Conservation (phyloP, 2,113 vertebrate species). For the Neopipo cinnamomea region DNA sequence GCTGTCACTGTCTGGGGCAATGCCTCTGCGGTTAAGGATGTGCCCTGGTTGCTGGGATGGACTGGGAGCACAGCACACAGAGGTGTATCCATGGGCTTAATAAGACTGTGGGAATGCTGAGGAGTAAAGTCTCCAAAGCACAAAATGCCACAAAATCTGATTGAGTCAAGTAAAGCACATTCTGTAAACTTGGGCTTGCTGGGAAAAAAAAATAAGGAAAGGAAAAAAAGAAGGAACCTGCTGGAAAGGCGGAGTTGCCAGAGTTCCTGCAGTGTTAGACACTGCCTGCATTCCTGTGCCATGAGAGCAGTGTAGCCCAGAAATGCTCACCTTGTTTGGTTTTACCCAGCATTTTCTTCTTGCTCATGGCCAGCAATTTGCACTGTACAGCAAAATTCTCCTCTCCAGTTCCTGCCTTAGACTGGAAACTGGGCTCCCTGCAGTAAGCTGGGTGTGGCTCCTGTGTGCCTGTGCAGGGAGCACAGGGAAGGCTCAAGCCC, state of each 20-base stretch:
- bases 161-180: neutral
- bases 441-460: neutral
- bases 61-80: neutral
- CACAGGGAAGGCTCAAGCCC: neutral
- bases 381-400: neutral
- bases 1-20: neutral
- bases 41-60: neutral
- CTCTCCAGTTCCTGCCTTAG: neutral
- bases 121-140: neutral
- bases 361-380: neutral
- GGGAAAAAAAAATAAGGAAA: too few species aligned
- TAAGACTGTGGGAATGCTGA: neutral
- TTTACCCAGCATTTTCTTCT: neutral
- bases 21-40: neutral
- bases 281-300: neutral
- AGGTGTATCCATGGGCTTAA: neutral
- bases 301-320: neutral
- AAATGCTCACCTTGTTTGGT: neutral
- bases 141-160: neutral
- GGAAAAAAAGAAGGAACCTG: neutral
- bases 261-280: neutral
- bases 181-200: neutral
- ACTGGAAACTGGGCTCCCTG: neutral
- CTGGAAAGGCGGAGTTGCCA: constrained; percentile 32
- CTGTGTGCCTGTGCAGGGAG: neutral